Evolutionary conservation across 2,888 invertebrate species (phyloP).

Genomic region (Notocelia uddmanniana): DNA sequence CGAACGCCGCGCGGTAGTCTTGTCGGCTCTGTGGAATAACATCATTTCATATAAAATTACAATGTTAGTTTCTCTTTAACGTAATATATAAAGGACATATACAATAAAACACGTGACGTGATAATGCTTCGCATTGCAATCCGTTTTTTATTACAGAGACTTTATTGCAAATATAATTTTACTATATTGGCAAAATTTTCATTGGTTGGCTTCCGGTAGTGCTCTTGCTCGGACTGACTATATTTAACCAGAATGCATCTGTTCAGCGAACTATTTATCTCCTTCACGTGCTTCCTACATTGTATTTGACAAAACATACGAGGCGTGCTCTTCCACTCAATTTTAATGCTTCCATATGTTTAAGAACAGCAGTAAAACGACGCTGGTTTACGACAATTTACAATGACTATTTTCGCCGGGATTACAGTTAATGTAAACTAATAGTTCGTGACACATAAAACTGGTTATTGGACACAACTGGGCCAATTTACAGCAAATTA

Average conservation of each 20-base stretch:
- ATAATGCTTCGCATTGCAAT: too few relatives aligned
- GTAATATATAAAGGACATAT: too few relatives aligned
- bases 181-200: too few relatives aligned
- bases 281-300: conserved; percentile 27
- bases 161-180: too few relatives aligned
- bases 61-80: not conserved
- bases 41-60: not conserved
- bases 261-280: conserved; percentile 19
- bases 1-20: conserved; percentile 94
- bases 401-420: conserved; percentile 13
- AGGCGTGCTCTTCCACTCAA: conserved; percentile 33
- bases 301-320: conserved; percentile 29
- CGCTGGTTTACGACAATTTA: not conserved
- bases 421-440: conserved; percentile 32
- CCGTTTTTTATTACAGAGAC: too few relatives aligned
- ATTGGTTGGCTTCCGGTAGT: too few relatives aligned
- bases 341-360: conserved; percentile 28
- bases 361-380: conserved; percentile 5
- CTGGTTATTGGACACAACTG: conserved; percentile 40
- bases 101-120: too few relatives aligned
- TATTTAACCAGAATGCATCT: not conserved
- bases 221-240: too few relatives aligned
- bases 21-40: conserved; percentile 90
- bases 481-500: conserved; percentile 20
- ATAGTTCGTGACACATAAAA: conserved; percentile 30